Evolutionary conservation across 1,140 invertebrate species (phyloP).

Genomic region (Odontomachus brunneus): DNA sequence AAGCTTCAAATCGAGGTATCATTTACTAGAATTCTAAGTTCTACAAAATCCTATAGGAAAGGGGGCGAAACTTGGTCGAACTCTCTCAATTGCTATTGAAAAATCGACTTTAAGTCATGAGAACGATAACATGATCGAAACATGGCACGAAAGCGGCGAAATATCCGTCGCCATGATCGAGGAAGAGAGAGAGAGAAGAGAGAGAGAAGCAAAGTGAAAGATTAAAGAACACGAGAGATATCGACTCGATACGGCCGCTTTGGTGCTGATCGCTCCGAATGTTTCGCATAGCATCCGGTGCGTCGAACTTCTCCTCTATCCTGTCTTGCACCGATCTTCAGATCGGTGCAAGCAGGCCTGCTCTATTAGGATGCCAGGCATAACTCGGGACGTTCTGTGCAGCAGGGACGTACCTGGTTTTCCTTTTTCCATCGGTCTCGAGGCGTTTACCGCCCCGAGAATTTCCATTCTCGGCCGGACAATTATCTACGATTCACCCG

Average conservation of each 20-base stretch:
- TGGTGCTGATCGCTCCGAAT: conserved; percentile 54
- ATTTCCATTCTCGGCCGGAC: conserved; percentile 35
- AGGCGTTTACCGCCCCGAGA: conserved; percentile 32
- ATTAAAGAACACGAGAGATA: conserved; percentile 60
- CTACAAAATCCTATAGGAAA: too few relatives aligned
- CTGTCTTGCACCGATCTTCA: conserved; percentile 45
- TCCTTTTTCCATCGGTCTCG: conserved; percentile 1
- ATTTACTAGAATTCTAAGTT: too few relatives aligned
- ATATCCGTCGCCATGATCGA: conserved; percentile 21
- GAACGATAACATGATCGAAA: too few relatives aligned
- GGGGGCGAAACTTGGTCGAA: too few relatives aligned
- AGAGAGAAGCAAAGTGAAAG: conserved; percentile 33
- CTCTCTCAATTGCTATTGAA: too few relatives aligned
- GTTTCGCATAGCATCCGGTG: conserved; percentile 66
- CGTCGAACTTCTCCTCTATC: conserved; percentile 62
- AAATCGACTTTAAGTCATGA: too few relatives aligned
- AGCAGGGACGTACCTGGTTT: conserved; percentile 33
- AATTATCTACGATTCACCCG: conserved; percentile 20
- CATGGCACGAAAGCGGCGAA: conserved; percentile 45
- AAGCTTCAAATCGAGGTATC: too few relatives aligned
- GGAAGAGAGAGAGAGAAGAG: neutral
- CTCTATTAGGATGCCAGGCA: conserved; percentile 71
- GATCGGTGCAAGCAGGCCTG: conserved; percentile 44
- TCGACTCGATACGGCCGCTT: conserved; percentile 11
- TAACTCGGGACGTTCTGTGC: conserved; percentile 57